Conservation (phyloP, 2,113 vertebrate genomes). For the Empidonax traillii region DNA sequence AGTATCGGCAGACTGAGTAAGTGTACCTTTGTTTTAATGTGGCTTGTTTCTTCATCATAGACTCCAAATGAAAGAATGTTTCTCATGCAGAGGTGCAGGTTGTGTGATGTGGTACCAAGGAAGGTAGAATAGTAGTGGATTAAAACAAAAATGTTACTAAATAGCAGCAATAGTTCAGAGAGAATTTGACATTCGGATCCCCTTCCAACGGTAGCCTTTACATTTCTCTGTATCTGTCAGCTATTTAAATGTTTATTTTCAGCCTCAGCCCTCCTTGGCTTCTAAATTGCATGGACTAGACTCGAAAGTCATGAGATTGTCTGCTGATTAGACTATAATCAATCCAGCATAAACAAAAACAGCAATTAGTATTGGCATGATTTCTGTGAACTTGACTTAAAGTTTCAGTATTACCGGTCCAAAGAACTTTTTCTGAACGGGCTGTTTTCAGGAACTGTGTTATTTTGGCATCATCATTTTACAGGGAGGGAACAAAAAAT, state of each 20-base stretch:
- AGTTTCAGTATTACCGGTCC: conserved; percentile 49
- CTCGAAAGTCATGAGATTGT: conserved; percentile 69
- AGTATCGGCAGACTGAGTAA: background rate
- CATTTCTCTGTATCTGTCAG: conserved; percentile 17
- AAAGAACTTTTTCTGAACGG: conserved; percentile 52
- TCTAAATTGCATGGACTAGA: conserved; percentile 67
- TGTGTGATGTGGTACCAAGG: background rate
- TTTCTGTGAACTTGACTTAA: conserved; percentile 60
- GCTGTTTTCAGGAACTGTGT: conserved; percentile 33
- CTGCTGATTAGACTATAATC: conserved; percentile 66
- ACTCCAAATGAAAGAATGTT: background rate
- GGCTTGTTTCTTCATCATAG: background rate
- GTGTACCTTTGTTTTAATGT: background rate
- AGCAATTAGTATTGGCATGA: conserved; percentile 71
- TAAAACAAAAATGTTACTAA: background rate
- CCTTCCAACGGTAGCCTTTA: conserved; percentile 23
- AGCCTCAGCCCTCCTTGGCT: background rate
- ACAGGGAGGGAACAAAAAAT: conserved; percentile 63
- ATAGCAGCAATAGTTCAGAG: background rate
- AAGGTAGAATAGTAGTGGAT: background rate
- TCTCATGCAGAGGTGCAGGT: background rate
- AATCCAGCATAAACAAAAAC: conserved; percentile 73
- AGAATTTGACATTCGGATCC: background rate
- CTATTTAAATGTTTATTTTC: conserved; percentile 37
- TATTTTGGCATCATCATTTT: conserved; percentile 64